Percentiles rank a stretch among this genome's conserved stretches.
Evolutionary conservation across 1,140 invertebrate genomes (phyloP).

Genomic region (Coptotermes formosanus): DNA sequence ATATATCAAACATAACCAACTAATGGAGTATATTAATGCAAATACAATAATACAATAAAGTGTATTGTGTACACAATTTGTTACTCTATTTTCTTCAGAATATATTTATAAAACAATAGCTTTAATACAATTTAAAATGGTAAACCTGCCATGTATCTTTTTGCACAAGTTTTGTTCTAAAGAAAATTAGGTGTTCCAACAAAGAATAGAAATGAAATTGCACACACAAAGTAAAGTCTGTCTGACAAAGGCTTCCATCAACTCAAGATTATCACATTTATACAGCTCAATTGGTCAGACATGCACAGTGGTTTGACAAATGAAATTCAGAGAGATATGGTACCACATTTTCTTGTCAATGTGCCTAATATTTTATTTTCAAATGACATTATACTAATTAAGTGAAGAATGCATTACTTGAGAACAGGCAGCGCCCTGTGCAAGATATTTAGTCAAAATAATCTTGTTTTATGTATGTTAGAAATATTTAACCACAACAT

Average conservation of each 20-base stretch:
- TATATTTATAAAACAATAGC: background rate
- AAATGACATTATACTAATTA: background rate
- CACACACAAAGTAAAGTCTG: background rate
- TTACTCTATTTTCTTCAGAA: background rate
- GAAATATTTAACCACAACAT: no score
- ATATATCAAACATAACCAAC: no score
- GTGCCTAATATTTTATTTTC: background rate
- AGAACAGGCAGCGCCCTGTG: background rate
- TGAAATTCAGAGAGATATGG: background rate
- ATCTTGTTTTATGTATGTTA: no score
- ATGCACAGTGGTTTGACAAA: background rate
- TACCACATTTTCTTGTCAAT: background rate
- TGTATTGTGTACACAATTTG: no score
- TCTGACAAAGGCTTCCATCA: slow-evolving; percentile 8
- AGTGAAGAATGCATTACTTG: background rate
- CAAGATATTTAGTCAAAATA: no score
- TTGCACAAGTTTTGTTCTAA: background rate
- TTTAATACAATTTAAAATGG: background rate
- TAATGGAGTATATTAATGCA: no score
- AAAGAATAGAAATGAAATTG: background rate
- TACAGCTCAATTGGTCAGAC: background rate
- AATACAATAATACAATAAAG: no score
- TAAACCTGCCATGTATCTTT: background rate
- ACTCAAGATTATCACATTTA: slow-evolving; percentile 2
- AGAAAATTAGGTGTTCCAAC: background rate